Conservation (phyloP, 2,113 vertebrate genomes). For the Sardina pilchardus region DNA sequence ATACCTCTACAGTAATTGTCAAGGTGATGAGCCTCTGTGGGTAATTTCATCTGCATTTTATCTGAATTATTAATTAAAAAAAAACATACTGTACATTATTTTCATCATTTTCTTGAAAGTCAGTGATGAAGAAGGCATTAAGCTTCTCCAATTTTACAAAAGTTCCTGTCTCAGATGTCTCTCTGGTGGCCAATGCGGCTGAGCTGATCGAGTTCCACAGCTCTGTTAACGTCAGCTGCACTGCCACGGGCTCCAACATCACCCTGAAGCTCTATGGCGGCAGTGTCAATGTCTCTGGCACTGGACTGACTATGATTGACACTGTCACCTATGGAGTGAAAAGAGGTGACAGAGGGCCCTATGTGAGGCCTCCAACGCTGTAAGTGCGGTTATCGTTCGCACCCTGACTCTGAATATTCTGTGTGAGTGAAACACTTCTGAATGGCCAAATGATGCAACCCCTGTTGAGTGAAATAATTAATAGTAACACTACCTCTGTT, state of each 20-base stretch:
- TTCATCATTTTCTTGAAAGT: neutral
- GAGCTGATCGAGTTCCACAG: neutral
- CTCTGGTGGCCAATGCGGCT: neutral
- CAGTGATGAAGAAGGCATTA: neutral
- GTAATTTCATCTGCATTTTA: too few species aligned
- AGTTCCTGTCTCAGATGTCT: neutral
- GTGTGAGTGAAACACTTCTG: neutral
- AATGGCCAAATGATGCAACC: neutral
- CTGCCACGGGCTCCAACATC: neutral
- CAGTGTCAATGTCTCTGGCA: neutral
- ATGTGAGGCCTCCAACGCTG: neutral
- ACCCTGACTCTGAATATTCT: neutral
- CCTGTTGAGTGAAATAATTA: too few species aligned
- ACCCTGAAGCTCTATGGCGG: neutral
- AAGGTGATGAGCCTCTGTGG: too few species aligned
- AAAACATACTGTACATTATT: too few species aligned
- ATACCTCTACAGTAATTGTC: too few species aligned
- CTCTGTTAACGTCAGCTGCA: neutral
- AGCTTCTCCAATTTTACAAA: neutral
- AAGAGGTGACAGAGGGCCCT: neutral
- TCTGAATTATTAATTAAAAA: too few species aligned
- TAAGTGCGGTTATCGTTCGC: neutral
- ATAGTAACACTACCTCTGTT: too few species aligned
- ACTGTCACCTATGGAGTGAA: neutral
- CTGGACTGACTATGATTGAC: neutral